A percentile compares a stretch with the other conserved stretches of the same genome.
Conservation (phyloP, 2,113 vertebrate species). For the Emydocephalus ijimae region DNA sequence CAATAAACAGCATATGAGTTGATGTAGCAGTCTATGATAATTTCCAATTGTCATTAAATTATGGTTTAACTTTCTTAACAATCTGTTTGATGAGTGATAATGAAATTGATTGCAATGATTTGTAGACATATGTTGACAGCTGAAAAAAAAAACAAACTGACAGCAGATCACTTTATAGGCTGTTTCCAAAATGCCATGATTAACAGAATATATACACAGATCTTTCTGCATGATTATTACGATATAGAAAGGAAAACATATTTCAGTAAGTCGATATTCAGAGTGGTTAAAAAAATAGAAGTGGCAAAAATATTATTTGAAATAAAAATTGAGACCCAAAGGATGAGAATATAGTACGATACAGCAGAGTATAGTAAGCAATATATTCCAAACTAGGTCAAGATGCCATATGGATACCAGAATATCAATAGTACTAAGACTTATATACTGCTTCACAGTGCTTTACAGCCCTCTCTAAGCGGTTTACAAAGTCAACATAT, state of each 20-base stretch:
- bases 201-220: neutral
- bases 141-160: neutral
- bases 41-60: slow-evolving; percentile 31
- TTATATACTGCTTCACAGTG: too few relatives aligned
- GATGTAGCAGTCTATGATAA: slow-evolving; percentile 23
- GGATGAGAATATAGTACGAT: neutral
- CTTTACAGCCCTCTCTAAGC: too few relatives aligned
- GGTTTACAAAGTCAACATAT: too few relatives aligned
- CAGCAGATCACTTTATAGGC: slow-evolving; percentile 1
- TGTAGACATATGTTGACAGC: neutral
- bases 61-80: slow-evolving; percentile 29
- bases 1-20: slow-evolving; percentile 42
- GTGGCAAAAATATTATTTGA: neutral
- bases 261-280: neutral
- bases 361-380: neutral
- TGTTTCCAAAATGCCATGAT: neutral
- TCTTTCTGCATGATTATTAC: neutral
- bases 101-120: slow-evolving; percentile 21
- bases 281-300: neutral
- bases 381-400: neutral
- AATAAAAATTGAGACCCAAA: neutral
- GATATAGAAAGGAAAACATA: neutral
- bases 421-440: too few relatives aligned
- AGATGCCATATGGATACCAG: neutral
- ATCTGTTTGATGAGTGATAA: neutral